Percentiles rank a stretch among this genome's conserved stretches.
Evolutionary conservation across 1,140 invertebrate species (phyloP).

Genomic region (Araneus ventricosus): DNA sequence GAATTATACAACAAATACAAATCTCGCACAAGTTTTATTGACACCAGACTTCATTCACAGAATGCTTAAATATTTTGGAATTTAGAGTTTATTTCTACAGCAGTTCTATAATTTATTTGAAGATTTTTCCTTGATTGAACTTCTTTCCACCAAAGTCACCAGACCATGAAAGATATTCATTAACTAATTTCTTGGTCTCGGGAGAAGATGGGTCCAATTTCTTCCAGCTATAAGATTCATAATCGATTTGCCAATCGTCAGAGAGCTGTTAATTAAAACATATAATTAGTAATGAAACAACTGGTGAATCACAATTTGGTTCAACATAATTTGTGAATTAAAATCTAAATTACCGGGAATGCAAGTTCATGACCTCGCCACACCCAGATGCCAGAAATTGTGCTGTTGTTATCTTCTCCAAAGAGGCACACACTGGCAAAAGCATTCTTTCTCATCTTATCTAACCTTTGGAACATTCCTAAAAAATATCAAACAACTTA

Average conservation of each 20-base stretch:
- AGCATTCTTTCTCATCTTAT: constrained; percentile 97
- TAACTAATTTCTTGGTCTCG: too few species aligned
- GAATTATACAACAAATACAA: too few species aligned
- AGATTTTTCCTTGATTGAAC: constrained; percentile 99
- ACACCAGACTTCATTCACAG: constrained; percentile 37
- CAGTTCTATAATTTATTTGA: constrained; percentile 88
- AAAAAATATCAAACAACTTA: too few species aligned
- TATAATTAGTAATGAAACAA: not conserved
- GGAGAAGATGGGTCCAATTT: constrained; percentile 92
- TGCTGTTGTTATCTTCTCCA: too few species aligned
- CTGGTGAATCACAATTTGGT: not conserved
- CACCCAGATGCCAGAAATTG: constrained; percentile 97
- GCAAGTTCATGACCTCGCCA: constrained; percentile 97
- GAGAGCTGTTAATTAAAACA: not conserved
- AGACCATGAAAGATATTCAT: constrained; percentile 96
- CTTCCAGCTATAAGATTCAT: constrained; percentile 97
- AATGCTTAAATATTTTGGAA: not conserved
- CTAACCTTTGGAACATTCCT: constrained; percentile 98
- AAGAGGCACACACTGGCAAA: too few species aligned
- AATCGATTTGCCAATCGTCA: constrained; percentile 93
- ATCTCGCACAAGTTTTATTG: too few species aligned
- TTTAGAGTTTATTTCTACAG: not conserved
- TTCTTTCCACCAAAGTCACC: constrained; percentile 94
- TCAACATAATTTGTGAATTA: too few species aligned
- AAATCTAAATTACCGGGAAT: constrained; percentile 85